These are phyloP conservation scores for Meloe dianella DNA, from an alignment of 2,888 invertebrate genomes.

Conservation along the genomic window DNA sequence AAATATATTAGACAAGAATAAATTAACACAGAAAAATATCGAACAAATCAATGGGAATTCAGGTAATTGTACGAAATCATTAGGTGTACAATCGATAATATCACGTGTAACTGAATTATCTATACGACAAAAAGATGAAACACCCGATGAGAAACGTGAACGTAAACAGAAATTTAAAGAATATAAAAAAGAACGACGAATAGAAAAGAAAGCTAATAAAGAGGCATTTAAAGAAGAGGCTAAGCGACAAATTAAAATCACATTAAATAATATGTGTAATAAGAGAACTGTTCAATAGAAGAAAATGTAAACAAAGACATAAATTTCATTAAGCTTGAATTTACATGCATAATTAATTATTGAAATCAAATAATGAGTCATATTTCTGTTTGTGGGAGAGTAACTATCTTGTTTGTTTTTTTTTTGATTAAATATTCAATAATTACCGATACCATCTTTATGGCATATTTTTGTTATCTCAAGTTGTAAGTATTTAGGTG, in stretches of 20 bases:
- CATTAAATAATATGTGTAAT: constrained; percentile 76
- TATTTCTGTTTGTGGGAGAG: too few relatives aligned
- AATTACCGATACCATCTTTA: too few relatives aligned
- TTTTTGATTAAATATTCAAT: too few relatives aligned
- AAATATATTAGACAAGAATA: constrained; percentile 67
- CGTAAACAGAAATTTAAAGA: constrained; percentile 81
- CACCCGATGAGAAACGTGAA: constrained; percentile 75
- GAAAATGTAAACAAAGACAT: constrained; percentile 63
- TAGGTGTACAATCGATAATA: constrained; percentile 68
- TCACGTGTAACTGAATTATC: constrained; percentile 75
- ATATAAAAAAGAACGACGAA: constrained; percentile 77
- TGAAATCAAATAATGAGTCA: too few relatives aligned
- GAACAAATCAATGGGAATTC: constrained; percentile 65
- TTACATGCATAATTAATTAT: too few relatives aligned
- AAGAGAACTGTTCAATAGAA: constrained; percentile 67
- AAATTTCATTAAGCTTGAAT: too few relatives aligned
- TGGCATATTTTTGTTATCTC: too few relatives aligned
- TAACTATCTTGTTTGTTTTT: too few relatives aligned
- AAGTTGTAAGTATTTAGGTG: too few relatives aligned
- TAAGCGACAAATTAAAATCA: constrained; percentile 78
- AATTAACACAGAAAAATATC: constrained; percentile 73
- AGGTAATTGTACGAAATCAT: constrained; percentile 62
- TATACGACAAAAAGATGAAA: constrained; percentile 77
- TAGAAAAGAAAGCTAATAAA: constrained; percentile 82
- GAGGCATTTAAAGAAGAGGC: constrained; percentile 86